Percentiles rank a stretch among this genome's conserved stretches.
These are phyloP conservation scores for Anniella stebbinsi DNA, from an alignment of 2,797 vertebrate genomes.

Conservation along the genomic window DNA sequence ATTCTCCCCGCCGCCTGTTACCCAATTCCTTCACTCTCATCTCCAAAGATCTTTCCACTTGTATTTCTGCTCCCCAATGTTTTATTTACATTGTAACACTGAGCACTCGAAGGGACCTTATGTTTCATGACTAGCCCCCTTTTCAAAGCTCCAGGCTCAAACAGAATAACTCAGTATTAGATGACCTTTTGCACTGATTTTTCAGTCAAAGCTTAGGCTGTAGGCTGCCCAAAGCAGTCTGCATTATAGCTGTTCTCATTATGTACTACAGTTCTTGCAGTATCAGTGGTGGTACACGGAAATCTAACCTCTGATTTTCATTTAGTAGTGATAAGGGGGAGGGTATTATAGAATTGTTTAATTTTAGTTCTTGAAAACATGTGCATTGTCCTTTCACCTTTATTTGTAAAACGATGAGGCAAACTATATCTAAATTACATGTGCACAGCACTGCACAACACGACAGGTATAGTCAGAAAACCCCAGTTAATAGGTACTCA, in stretches of 20 bases:
- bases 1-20: slow-evolving; percentile 19
- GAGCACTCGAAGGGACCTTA: slow-evolving; percentile 61
- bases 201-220: slow-evolving; percentile 59
- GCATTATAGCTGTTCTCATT: slow-evolving; percentile 18
- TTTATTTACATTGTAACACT: slow-evolving; percentile 75
- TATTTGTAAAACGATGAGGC: slow-evolving; percentile 61
- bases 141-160: slow-evolving; percentile 76
- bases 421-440: slow-evolving; percentile 66
- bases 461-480: slow-evolving; percentile 67
- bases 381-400: slow-evolving; percentile 51
- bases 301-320: slow-evolving; percentile 17
- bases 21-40: slow-evolving; percentile 61
- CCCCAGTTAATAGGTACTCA: slow-evolving; percentile 65
- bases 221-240: slow-evolving; percentile 51
- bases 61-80: slow-evolving; percentile 67
- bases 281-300: slow-evolving; percentile 31
- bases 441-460: slow-evolving; percentile 68
- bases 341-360: slow-evolving; percentile 46
- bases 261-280: slow-evolving; percentile 32
- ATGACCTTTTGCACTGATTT: slow-evolving; percentile 65
- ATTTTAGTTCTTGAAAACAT: slow-evolving; percentile 58
- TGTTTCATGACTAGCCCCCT: slow-evolving; percentile 67
- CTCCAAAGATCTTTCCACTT: slow-evolving; percentile 68
- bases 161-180: slow-evolving; percentile 68
- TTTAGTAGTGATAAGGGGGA: background rate